Conservation (phyloP, 2,113 vertebrate genomes). For the Sciurus niger region DNA sequence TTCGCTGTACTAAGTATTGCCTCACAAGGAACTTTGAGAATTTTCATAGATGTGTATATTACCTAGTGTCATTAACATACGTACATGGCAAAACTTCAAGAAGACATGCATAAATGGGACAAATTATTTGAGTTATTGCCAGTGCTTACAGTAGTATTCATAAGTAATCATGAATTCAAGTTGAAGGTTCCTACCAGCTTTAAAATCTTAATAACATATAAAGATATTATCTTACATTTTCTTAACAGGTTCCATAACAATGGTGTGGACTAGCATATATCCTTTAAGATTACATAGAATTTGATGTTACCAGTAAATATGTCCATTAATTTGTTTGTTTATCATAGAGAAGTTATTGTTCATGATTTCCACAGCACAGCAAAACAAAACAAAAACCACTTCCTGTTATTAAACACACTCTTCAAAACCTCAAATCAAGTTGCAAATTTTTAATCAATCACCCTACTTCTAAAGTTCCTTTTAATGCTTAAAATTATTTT, state of each 20-base stretch:
- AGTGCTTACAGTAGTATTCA: neutral
- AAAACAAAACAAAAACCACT: neutral
- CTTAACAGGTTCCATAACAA: neutral
- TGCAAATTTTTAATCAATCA: slow-evolving; percentile 10
- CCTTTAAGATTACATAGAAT: neutral
- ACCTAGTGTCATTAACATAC: neutral
- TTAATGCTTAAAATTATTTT: neutral
- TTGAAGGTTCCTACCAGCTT: neutral
- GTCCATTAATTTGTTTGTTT: neutral
- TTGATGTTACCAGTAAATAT: neutral
- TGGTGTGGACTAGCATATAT: neutral
- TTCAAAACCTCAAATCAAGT: neutral
- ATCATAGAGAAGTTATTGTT: neutral
- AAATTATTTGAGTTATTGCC: neutral
- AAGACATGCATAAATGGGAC: neutral
- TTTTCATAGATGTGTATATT: neutral
- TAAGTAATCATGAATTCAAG: neutral
- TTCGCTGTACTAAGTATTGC: neutral
- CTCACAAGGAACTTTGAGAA: neutral
- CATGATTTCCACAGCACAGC: neutral
- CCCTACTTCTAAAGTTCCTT: neutral
- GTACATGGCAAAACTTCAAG: neutral
- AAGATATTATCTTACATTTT: neutral
- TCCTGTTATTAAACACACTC: neutral
- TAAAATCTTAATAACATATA: neutral